A percentile compares a stretch with the other conserved stretches of the same genome.
Conservation (phyloP, 2,797 vertebrate species). For the Falco concolor region DNA sequence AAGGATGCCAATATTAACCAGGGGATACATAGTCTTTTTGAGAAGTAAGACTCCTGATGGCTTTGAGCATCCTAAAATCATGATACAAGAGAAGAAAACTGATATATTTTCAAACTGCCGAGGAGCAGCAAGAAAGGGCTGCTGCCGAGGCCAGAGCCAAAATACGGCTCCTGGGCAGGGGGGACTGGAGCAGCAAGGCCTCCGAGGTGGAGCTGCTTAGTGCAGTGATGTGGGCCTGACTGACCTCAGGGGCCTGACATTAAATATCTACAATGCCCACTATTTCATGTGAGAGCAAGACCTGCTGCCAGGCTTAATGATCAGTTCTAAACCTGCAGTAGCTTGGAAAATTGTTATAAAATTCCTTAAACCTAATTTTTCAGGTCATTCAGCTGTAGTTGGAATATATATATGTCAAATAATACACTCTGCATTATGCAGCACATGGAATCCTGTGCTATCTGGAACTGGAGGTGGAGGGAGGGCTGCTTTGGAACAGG, state of each 20-base stretch:
- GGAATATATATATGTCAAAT: background rate
- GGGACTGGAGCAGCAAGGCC: accelerated
- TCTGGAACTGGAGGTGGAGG: background rate
- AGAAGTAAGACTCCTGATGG: background rate
- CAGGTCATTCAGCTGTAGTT: background rate
- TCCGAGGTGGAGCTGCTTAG: background rate
- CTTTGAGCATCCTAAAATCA: background rate
- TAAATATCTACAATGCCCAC: background rate
- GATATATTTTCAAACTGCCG: background rate
- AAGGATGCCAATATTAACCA: background rate
- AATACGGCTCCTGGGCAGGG: background rate
- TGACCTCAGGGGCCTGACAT: background rate
- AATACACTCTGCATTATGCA: background rate
- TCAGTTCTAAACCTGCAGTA: background rate
- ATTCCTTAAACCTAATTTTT: background rate
- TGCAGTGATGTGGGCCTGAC: background rate
- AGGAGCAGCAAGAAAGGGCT: background rate
- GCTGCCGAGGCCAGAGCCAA: background rate
- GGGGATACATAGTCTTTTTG: accelerated
- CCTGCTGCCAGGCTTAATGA: background rate
- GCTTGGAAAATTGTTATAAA: background rate
- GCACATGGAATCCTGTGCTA: background rate
- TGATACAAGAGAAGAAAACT: background rate
- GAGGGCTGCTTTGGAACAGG: background rate
- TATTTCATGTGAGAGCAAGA: background rate